Evolutionary conservation across 92 coral and sea anemone species (phyloP).

Genomic region (Palythoa heliodiscus): DNA sequence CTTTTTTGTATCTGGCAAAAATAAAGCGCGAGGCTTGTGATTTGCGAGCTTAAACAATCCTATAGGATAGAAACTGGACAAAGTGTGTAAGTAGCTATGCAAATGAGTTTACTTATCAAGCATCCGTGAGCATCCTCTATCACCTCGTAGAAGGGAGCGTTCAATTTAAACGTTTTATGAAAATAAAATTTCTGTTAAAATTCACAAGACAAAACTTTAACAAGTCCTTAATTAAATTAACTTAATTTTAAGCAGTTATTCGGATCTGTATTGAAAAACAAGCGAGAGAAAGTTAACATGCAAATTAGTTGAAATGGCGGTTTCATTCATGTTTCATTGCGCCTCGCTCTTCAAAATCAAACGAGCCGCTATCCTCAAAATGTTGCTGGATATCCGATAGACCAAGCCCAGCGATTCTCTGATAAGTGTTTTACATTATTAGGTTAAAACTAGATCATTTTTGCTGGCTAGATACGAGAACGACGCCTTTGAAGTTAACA

Average conservation of each 20-base stretch:
- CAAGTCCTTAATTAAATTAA: conserved; percentile 7
- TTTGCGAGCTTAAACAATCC: not conserved
- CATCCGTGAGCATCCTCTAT: conserved; percentile 19
- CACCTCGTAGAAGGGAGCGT: not conserved
- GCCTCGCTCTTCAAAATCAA: conserved; percentile 33
- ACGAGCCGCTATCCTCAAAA: conserved; percentile 4
- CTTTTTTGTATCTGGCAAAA: not conserved
- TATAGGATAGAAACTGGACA: conserved; percentile 14
- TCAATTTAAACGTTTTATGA: not conserved
- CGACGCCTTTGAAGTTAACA: conserved; percentile 87
- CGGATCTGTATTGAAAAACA: conserved; percentile 9
- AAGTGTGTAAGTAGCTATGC: conserved; percentile 39
- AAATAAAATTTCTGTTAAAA: conserved; percentile 3
- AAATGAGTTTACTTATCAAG: conserved; percentile 42
- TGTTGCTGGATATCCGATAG: conserved; percentile 2
- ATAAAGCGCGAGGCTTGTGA: not conserved
- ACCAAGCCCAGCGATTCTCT: conserved; percentile 17
- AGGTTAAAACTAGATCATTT: conserved; percentile 7
- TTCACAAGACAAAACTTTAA: conserved; percentile 21
- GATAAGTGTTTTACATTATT: conserved; percentile 5
- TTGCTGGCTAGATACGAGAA: conserved; percentile 22
- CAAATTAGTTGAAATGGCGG: conserved; percentile 47
- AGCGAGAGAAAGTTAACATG: conserved; percentile 50
- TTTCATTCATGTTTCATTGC: conserved; percentile 51
- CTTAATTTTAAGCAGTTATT: not conserved